Base-by-base conservation (phyloP, 2,797 vertebrate genomes). In the Stomatorhinus walkeri region DNA sequence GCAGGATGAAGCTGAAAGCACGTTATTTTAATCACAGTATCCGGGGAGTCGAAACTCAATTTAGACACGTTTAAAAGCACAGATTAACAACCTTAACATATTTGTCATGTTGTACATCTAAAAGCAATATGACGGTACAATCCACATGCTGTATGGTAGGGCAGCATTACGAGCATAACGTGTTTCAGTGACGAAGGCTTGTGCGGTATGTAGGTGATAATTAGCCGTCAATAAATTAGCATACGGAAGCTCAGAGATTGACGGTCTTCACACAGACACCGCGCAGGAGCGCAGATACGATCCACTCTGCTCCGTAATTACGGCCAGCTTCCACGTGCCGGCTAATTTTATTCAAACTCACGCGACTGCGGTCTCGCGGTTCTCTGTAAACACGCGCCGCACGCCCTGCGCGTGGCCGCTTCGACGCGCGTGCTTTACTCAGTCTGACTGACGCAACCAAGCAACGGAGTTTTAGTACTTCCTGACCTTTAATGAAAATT, bases 181-280 rank as follows among this genome's bases (percentile, higher is more conserved):
- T 81, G 40, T 81, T 81, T 81, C 32, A 16, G 40, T 81, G 76
- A 81, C 6, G 48, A 48, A 51, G 81, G 43, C 16, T 51, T 8
- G 76, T 83, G 83, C 46, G 61, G 7, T 85, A 90, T 88, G 89
- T 88, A 88, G 68, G 89, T 86, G 91, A 91, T 92, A 92, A 93
- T 92, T 87, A 85, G 89, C 88, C 40, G 79, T 85, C 89, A 89
- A 91, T 89, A 91, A 72, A 85, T 90, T 90, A 4, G 54, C 36
- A 84, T 28, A 89, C 88, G 68, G 48, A 90, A 81, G 56, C 81
- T 64, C 61, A 81, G 51, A 49, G 61, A 51, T 79, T 59, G 52
- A 43, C 51, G 36, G 28, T 9, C 51, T 22, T 86, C 51, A 54
- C 85, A 56, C 51, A 36, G 46, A 84, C 46, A 5, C 81, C 16